These are phyloP conservation scores for Acrobasis consociella DNA, from an alignment of 2,888 invertebrate species.

Conservation along the genomic window DNA sequence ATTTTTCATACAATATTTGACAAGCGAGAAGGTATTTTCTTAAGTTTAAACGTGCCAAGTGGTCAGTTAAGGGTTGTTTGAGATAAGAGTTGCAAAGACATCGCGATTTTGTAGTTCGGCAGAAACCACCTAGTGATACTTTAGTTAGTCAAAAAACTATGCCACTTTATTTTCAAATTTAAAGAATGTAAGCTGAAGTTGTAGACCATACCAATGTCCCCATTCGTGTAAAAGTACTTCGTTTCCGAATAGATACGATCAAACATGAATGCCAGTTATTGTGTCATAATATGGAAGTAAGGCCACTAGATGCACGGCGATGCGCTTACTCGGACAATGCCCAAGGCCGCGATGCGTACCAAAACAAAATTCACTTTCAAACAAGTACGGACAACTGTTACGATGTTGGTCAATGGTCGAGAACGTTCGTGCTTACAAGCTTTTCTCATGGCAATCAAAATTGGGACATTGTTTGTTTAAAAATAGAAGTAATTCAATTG, in stretches of 20 bases:
- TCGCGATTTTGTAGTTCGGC: too few relatives aligned
- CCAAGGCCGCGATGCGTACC: slow-evolving; percentile 39
- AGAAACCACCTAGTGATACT: too few relatives aligned
- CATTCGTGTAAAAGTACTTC: slow-evolving; percentile 18
- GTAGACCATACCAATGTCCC: neutral
- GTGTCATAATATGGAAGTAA: slow-evolving; percentile 21
- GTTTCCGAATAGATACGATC: slow-evolving; percentile 18
- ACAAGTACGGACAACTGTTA: slow-evolving; percentile 38
- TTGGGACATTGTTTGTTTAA: neutral
- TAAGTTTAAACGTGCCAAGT: too few relatives aligned
- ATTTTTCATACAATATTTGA: too few relatives aligned
- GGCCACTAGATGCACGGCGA: slow-evolving; percentile 13
- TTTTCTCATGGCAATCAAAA: neutral
- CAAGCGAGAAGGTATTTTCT: too few relatives aligned
- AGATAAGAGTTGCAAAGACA: too few relatives aligned
- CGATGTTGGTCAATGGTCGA: slow-evolving; percentile 51
- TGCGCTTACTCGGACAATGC: slow-evolving; percentile 36
- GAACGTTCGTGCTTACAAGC: slow-evolving; percentile 33
- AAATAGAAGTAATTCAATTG: neutral
- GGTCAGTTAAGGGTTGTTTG: too few relatives aligned
- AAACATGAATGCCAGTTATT: slow-evolving; percentile 8
- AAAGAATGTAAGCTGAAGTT: neutral
- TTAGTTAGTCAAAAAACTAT: too few relatives aligned
- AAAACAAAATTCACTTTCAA: slow-evolving; percentile 62
- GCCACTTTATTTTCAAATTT: too few relatives aligned